Evolutionary conservation across 2,797 vertebrate genomes (phyloP), one percentile per base, ranked within the genome.

Genomic region (Danio aesculapii): DNA sequence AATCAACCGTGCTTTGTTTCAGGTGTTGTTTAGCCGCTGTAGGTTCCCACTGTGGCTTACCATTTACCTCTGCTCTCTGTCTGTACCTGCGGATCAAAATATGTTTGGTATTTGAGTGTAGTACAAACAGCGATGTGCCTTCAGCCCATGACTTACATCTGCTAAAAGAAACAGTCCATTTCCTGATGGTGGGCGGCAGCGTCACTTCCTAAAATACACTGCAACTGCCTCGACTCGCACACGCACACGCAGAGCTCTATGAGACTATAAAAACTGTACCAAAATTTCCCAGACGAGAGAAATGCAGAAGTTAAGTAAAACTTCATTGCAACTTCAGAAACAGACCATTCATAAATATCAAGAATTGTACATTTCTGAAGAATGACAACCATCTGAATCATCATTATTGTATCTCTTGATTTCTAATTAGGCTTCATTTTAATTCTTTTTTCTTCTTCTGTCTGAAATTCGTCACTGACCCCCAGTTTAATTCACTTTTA

Each of bases 131-230:
- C 6, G n/a, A 47, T 53, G 30, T 74, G 62, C 19, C 8, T 59
- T 62, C 76, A 75, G 71, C 59, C 39, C 19, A 79, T 21, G 57
- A 79, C 61, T 74, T 58, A 68, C 58, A 79, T 72, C 72, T 93
- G 93, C 92, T 87, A 92, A 93, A 93, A 94, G 91, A 88, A 88
- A 85, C 86, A 74, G 85, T 87, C 86, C 83, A 86, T 94, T 95
- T 95, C 94, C 94, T 94, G 92, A 92, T 93, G 89, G 90, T 87
- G 86, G 79, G 87, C 86, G 84, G 86, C 85, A 81, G 85, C 87
- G 89, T 86, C 88, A 95, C 93, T 95, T 95, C 94, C 94, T 95
- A 91, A 94, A 93, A 84, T 66, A 68, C 75, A 70, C 12, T 53
- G 57, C 52, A 47, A 77, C 67, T 77, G 39, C 52, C 58, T 81